These are phyloP conservation scores for Eilema sororculum DNA, from an alignment of 2,888 invertebrate genomes.

Conservation along the genomic window DNA sequence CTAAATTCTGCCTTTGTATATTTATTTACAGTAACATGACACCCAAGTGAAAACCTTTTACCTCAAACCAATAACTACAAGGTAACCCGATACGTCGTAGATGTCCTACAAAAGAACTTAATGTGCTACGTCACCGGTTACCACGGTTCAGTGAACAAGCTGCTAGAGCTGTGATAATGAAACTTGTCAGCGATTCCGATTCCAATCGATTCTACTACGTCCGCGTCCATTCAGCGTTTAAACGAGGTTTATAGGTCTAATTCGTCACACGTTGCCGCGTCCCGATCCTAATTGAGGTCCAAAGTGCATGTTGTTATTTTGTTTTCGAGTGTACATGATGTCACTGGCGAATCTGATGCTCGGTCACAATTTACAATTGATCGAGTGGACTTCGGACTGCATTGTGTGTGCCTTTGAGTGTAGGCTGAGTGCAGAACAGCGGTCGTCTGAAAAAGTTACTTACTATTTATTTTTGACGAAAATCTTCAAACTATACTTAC, in stretches of 20 bases:
- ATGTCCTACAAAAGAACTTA: conserved; percentile 23
- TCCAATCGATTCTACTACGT: conserved; percentile 37
- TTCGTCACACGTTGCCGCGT: conserved; percentile 32
- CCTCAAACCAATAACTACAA: conserved; percentile 7
- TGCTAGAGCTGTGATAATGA: conserved; percentile 28
- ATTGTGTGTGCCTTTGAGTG: conserved; percentile 60
- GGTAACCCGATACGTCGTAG: neutral
- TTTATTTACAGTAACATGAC: neutral
- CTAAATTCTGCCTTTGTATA: neutral
- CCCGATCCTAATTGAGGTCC: conserved; percentile 38
- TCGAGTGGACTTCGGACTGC: conserved; percentile 67
- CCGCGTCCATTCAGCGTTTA: conserved; percentile 45
- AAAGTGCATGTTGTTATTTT: conserved; percentile 64
- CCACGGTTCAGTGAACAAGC: conserved; percentile 23
- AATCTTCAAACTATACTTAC: too few relatives aligned
- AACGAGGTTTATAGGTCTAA: conserved; percentile 43
- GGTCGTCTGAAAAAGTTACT: neutral
- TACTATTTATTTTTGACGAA: too few relatives aligned
- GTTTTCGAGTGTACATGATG: conserved; percentile 57
- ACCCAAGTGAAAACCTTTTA: neutral
- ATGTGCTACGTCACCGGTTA: conserved; percentile 24
- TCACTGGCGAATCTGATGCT: conserved; percentile 58
- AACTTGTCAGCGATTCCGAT: conserved; percentile 30
- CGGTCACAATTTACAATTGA: conserved; percentile 69
- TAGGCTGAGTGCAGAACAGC: conserved; percentile 45